phyloP scores from a whole-genome alignment of 1,140 invertebrate species.

The Drosophila sp. region DNA sequence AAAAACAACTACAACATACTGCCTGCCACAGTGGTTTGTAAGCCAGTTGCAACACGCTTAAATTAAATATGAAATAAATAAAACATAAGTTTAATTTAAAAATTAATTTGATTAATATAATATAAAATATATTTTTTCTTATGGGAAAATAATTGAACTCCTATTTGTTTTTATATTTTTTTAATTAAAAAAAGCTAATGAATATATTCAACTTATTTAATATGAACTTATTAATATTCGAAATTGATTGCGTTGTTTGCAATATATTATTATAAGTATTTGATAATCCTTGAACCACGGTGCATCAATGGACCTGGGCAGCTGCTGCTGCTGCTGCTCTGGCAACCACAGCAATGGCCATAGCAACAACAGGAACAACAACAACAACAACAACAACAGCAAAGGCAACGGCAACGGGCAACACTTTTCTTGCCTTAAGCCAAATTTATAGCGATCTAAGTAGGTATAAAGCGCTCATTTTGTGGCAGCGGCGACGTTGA shows the following conservation, averaged over 20 bases:
- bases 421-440: constrained; percentile 83
- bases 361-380: neutral
- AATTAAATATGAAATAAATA: too few relatives aligned
- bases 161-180: too few relatives aligned
- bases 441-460: constrained; percentile 83
- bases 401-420: constrained; percentile 46
- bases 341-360: constrained; percentile 10
- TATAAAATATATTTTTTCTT: too few relatives aligned
- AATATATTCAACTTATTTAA: too few relatives aligned
- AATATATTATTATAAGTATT: constrained; percentile 7
- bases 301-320: constrained; percentile 40
- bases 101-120: too few relatives aligned
- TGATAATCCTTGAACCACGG: constrained; percentile 33
- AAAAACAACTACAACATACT: constrained; percentile 10
- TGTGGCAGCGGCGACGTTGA: constrained; percentile 66
- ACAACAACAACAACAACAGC: neutral
- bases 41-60: constrained; percentile 23
- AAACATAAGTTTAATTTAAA: neutral
- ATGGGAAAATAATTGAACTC: too few relatives aligned
- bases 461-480: constrained; percentile 83
- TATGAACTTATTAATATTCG: too few relatives aligned
- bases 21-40: constrained; percentile 1
- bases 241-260: neutral
- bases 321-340: constrained; percentile 19
- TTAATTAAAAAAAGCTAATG: too few relatives aligned